Evolutionary conservation across 2,888 invertebrate genomes (phyloP).

Genomic region (Melikaiella ostensackeni): DNA sequence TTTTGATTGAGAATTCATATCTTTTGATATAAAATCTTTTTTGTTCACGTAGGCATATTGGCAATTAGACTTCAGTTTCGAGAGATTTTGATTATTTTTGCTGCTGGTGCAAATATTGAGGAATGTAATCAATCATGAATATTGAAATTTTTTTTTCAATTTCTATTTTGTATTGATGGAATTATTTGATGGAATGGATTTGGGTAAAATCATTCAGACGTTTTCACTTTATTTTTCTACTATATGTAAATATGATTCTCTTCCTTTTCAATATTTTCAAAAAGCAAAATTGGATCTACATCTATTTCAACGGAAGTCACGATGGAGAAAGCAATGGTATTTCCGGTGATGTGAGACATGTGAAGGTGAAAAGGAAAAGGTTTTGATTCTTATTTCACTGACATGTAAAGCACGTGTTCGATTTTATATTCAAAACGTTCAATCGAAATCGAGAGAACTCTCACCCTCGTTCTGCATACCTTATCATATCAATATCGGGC

Average conservation of each 20-base stretch:
- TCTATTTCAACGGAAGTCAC: conserved; percentile 39
- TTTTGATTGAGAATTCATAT: too few species aligned
- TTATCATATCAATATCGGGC: background rate
- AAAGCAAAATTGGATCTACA: conserved; percentile 23
- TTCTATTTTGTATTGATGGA: too few species aligned
- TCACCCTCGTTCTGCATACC: conserved; percentile 20
- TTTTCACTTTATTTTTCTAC: background rate
- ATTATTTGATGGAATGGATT: too few species aligned
- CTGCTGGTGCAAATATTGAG: background rate
- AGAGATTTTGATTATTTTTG: too few species aligned
- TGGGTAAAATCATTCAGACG: too few species aligned
- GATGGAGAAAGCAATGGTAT: conserved; percentile 49
- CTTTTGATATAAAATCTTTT: too few species aligned
- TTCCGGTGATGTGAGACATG: conserved; percentile 39
- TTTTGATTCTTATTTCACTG: conserved; percentile 49
- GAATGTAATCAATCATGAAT: background rate
- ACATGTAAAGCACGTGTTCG: conserved; percentile 48
- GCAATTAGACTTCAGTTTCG: too few species aligned
- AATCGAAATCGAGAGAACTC: conserved; percentile 45
- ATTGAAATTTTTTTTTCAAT: background rate
- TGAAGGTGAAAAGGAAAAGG: conserved; percentile 48
- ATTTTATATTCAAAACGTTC: conserved; percentile 50
- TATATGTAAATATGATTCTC: background rate
- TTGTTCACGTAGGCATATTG: too few species aligned
- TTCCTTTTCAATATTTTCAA: conserved; percentile 16